phyloP scores from a whole-genome alignment of 2,113 vertebrate species.

The Micronycteris hirsuta region DNA sequence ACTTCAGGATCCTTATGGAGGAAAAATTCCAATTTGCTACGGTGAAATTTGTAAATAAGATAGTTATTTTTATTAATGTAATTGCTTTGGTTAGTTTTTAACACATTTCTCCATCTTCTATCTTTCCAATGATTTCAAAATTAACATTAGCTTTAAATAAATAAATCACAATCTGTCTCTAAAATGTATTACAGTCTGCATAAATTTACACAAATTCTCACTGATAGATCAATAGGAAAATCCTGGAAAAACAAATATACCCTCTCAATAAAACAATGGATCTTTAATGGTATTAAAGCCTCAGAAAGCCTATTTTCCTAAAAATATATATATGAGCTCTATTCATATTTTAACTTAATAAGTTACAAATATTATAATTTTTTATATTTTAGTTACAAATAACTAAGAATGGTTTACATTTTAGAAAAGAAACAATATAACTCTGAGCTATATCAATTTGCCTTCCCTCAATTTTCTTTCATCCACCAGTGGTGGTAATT shows the following conservation, averaged over 20 bases:
- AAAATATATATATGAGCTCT: not conserved
- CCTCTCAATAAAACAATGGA: not conserved
- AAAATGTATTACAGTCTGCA: not conserved
- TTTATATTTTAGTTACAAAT: not conserved
- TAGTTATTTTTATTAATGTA: not conserved
- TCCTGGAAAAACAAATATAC: not conserved
- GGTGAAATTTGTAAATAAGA: not conserved
- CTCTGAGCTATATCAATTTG: not conserved
- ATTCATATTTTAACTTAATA: not conserved
- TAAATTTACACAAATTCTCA: not conserved
- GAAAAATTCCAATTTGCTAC: not conserved
- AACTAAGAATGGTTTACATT: not conserved
- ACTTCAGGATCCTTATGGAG: not conserved
- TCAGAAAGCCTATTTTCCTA: not conserved
- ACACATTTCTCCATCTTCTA: not conserved
- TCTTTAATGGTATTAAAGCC: not conserved
- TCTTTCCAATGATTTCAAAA: not conserved
- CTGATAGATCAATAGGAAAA: not conserved
- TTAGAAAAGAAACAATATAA: not conserved
- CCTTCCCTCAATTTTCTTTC: not conserved
- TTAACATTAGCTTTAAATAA: not conserved
- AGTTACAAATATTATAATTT: not conserved
- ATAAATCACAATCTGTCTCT: not conserved
- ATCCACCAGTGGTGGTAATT: not conserved
- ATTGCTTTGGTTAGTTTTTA: not conserved